Evolutionary conservation across 2,888 invertebrate genomes (phyloP), one percentile per base, ranked within the genome.

Genomic region (Cynaeus angustus): DNA sequence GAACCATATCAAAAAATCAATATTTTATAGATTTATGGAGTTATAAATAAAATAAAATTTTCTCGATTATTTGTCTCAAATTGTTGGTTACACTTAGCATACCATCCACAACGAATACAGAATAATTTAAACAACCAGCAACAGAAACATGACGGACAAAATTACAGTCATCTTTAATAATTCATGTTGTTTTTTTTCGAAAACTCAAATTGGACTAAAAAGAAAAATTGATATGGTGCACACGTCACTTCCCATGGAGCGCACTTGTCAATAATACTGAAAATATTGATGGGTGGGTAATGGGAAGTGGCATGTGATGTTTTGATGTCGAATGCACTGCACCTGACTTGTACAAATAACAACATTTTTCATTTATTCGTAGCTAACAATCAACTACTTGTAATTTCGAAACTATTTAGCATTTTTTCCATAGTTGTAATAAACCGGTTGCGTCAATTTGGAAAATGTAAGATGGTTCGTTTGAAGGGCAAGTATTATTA

Each of bases 261-360:
- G 2, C 33, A 6, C 9, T 33, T 33, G 46, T 26, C 46, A 16
- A 46, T 46, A 46, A 16, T 46, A 21, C 16, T 4, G 13, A 46
- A 13, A 21, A 46, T 14, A 46, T 46, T 26, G 46, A 46, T 46
- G 16, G 9, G 16, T 13, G 6, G 46, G 46, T 46, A 46, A 43
- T 43, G 12, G 14, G 14, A 12, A 43, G 16, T 46, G 13, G 26
- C 46, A 46, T 16, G 46, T 46, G 16, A 46, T 46, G 46, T 46
- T 46, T 16, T 16, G 26, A 46, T 14, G 46, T 46, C 46, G 13
- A 46, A 46, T 46, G 46, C 46, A 46, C 10, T 16, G n/a, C n/a
- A n/a, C 16, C 3, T 14, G 13, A n/a, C 10, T 26, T 1, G 26
- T 3, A 46, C 26, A 26, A 46, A 46, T 46, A 16, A 46, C 46